A percentile compares a stretch with the other conserved stretches of the same genome.
Evolutionary conservation across 1,140 invertebrate genomes (phyloP).

Genomic region (Leptonema lineaticorne): DNA sequence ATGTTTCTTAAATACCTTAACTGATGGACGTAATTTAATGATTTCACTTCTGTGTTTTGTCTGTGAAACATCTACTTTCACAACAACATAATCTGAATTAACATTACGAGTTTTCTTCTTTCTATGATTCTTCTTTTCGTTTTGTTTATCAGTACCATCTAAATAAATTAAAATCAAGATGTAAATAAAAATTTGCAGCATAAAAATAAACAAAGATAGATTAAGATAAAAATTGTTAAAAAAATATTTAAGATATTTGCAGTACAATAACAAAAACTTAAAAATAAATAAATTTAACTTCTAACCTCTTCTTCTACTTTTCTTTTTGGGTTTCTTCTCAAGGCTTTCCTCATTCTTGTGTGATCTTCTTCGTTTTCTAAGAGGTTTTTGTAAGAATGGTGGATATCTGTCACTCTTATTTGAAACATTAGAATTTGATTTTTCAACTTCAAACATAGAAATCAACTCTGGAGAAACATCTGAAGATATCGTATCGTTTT

Average conservation of each 20-base stretch:
- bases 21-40: constrained; percentile 64
- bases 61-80: constrained; percentile 53
- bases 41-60: constrained; percentile 65
- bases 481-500: constrained; percentile 24
- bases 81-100: constrained; percentile 31
- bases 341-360: constrained; percentile 49
- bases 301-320: constrained; percentile 42
- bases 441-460: constrained; percentile 27
- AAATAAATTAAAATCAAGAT: constrained; percentile 2
- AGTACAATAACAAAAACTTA: too few species aligned
- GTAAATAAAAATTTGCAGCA: not conserved
- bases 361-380: constrained; percentile 33
- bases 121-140: constrained; percentile 30
- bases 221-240: not conserved
- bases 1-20: constrained; percentile 55
- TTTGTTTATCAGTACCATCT: constrained; percentile 25
- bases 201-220: too few species aligned
- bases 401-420: constrained; percentile 39
- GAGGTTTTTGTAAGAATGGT: constrained; percentile 40
- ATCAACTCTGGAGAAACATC: constrained; percentile 35
- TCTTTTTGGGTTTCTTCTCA: constrained; percentile 58
- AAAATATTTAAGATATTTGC: too few species aligned
- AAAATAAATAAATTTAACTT: too few species aligned
- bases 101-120: constrained; percentile 35
- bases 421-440: constrained; percentile 35